Base-by-base conservation (phyloP, 2,888 invertebrate genomes). In the Gryllus longicercus region DNA sequence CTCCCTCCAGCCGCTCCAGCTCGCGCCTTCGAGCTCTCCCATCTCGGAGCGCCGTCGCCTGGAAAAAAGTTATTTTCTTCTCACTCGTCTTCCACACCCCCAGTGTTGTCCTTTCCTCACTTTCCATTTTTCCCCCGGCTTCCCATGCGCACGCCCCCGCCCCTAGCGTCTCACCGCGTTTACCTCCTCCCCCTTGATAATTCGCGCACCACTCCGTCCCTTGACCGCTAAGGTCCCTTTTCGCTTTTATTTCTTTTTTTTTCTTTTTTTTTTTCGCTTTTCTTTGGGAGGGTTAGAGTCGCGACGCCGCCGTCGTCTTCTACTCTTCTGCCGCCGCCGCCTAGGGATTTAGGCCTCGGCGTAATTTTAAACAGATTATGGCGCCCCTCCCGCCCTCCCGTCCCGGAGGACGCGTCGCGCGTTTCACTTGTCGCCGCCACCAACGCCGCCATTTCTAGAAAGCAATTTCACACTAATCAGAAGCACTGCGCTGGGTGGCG, bases 1-100 rank as follows among this genome's bases (percentile, higher is more conserved):
- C 12, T 2, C 63, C 63, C 14, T 14, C 63, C 16, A 63, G 11
- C 14, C 63, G n/a, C 38, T 38, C 38, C 38, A 38, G 38, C 38
- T 38, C 38, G 38, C 38, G 38, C 38, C 38, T 38, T 38, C 5
- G 38, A 38, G 38, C 38, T 38, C 38, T 4, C 38, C 38, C 38
- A 38, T 38, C 38, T 38, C 38, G 38, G 38, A 38, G 38, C 8
- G 38, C 38, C 63, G 63, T 63, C 63, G n/a, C n/a, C 63, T n/a
- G 63, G 14, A 63, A 63, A 63, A 63, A 63, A n/a, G 63, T 63
- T 63, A 63, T 63, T 63, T 63, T 63, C 63, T 63, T 63, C 63
- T 63, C 63, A n/a, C 63, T 63, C 12, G n/a, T 63, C 63, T 63
- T n/a, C 63, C 63, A 63, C 38, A 38, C 8, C 8, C 38, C 38